Base-by-base conservation (phyloP, 2,113 vertebrate species). In the Phaetusa simplex region DNA sequence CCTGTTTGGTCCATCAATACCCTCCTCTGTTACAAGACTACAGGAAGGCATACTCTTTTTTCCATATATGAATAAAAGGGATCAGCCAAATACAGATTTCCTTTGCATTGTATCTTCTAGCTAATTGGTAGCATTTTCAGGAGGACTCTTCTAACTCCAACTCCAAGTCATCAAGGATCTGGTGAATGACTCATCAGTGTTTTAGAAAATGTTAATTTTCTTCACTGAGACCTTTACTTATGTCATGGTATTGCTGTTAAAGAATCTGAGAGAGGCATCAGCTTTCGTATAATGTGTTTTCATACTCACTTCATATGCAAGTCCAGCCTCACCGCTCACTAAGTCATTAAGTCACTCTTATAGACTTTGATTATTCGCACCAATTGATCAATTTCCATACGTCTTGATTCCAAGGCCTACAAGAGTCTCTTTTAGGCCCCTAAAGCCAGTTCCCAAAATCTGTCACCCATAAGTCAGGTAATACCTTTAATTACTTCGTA, bases 371-470 rank as follows among this genome's bases (percentile, higher is more conserved):
- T 5, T 53, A 38, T 34, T 67, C 38, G 14, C 6, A 55, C 10
- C 34, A 40, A 4, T 34, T 64, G 24, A 52, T 3, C 26, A 42
- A 2, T 67, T 66, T 38, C 34, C 1, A 20, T 18, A 23, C 12
- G 3, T 8, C 8, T 80, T 6, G 5, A 2, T 82, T 72, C 11
- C 16, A 65, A 29, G 7, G 4, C 7, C 40, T 55, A 24, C 6
- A 38, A 11, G 5, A 23, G 2, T 62, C 7, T 43, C 18, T 62
- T 79, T 59, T 26, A 55, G 2, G 4, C 1, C 0, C 0, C 6
- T 47, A 13, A 82, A 93, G 4, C 4, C 36, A 34, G 17, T 47
- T 80, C 9, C 32, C 47, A 53, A 79, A 64, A 71, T 45, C 14
- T 55, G 16, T 22, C 42, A 36, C 14, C 1, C 6, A 22, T 62